These are phyloP conservation scores for Henricia sp. DNA, from an alignment of 53 echinoderm and acorn worm genomes.

Conservation along the genomic window DNA sequence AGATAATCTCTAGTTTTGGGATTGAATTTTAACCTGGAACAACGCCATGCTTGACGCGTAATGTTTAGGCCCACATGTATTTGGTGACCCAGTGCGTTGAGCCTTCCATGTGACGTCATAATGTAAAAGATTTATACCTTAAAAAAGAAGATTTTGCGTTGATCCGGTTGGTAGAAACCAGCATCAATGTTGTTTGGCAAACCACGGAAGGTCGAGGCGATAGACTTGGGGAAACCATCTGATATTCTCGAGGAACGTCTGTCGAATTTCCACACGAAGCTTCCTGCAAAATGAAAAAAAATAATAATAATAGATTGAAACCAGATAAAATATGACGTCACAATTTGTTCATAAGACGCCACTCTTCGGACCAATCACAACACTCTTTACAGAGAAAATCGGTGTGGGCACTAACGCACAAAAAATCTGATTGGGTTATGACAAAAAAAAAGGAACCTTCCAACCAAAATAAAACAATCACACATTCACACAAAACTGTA, in stretches of 20 bases:
- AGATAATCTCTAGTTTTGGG: too few species aligned
- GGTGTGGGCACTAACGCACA: too few species aligned
- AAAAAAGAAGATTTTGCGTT: conserved; percentile 71
- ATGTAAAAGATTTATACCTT: conserved; percentile 53
- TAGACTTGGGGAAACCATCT: conserved; percentile 47
- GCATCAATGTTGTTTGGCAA: conserved; percentile 76
- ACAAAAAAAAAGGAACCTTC: neutral
- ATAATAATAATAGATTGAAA: neutral
- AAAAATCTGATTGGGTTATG: neutral
- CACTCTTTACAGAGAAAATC: too few species aligned
- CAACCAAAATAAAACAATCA: too few species aligned
- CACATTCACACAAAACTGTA: too few species aligned
- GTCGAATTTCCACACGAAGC: conserved; percentile 20
- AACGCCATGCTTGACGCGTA: too few species aligned
- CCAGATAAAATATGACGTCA: neutral
- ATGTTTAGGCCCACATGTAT: too few species aligned
- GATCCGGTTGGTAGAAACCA: conserved; percentile 39
- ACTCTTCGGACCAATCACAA: too few species aligned
- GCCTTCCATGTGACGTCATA: too few species aligned
- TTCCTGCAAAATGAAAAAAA: conserved; percentile 8
- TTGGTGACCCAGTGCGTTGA: too few species aligned
- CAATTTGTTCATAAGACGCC: too few species aligned
- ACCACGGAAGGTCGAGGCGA: conserved; percentile 51
- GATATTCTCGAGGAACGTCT: neutral
- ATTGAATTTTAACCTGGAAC: too few species aligned